Conservation (phyloP, 2,797 vertebrate genomes). For the Odontamblyopus lacepedii region DNA sequence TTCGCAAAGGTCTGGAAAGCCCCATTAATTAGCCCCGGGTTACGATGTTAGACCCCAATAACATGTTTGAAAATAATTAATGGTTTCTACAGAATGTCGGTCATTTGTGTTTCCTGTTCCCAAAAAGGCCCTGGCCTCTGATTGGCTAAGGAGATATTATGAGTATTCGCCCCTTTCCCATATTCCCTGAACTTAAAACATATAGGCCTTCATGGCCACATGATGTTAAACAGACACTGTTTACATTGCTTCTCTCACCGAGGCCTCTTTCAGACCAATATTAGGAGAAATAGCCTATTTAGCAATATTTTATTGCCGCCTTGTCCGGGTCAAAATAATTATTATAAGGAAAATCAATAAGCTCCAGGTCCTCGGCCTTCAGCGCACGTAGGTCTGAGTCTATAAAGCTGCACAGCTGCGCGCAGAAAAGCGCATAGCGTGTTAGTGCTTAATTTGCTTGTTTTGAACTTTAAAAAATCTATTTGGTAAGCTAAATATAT, state of each 20-base stretch:
- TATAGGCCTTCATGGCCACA: slow-evolving; percentile 46
- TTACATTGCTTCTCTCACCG: slow-evolving; percentile 54
- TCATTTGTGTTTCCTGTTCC: slow-evolving; percentile 75
- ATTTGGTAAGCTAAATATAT: not conserved
- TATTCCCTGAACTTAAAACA: slow-evolving; percentile 63
- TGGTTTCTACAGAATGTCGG: slow-evolving; percentile 65
- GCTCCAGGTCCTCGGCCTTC: not conserved
- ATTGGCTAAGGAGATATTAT: slow-evolving; percentile 73
- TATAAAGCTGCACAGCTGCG: not conserved
- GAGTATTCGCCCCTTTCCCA: slow-evolving; percentile 57
- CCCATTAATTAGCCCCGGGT: slow-evolving; percentile 71
- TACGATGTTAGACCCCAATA: slow-evolving; percentile 64
- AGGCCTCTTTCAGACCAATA: slow-evolving; percentile 12
- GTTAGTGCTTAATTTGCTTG: not conserved
- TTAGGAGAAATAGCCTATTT: slow-evolving; percentile 1
- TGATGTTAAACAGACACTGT: slow-evolving; percentile 73
- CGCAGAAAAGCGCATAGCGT: not conserved
- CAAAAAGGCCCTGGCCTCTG: slow-evolving; percentile 48
- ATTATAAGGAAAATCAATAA: not conserved
- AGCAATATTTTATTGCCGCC: slow-evolving; percentile 29
- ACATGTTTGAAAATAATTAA: slow-evolving; percentile 73
- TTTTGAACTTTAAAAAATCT: not conserved
- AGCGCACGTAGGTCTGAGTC: too few species aligned
- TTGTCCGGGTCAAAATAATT: slow-evolving; percentile 7
- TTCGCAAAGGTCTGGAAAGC: slow-evolving; percentile 62